Evolutionary conservation across 2,113 vertebrate genomes (phyloP).

Genomic region (Dicrurus megarhynchus): DNA sequence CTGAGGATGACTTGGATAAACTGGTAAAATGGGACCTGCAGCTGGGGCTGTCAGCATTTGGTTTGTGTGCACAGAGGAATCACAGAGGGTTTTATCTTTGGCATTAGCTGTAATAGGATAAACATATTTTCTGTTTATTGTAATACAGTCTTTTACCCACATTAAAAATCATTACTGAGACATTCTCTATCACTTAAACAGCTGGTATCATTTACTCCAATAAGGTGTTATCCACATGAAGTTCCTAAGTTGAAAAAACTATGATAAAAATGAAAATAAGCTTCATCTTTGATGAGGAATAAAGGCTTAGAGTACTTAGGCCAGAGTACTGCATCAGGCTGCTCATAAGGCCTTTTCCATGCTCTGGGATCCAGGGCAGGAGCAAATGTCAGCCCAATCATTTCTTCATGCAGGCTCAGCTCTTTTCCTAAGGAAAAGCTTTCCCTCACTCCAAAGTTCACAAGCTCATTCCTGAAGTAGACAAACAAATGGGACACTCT

Average conservation of each 20-base stretch:
- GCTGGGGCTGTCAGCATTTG: conserved; percentile 13
- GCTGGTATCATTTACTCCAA: conserved; percentile 12
- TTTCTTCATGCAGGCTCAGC: background rate
- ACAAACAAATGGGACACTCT: background rate
- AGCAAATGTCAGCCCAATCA: background rate
- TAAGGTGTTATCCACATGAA: background rate
- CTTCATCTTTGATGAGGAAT: background rate
- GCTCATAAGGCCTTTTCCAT: background rate
- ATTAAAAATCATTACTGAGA: conserved; percentile 35
- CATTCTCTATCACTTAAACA: background rate
- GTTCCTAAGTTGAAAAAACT: background rate
- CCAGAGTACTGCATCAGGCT: background rate
- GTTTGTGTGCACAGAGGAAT: background rate
- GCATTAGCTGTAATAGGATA: conserved; percentile 39
- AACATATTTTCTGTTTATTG: conserved; percentile 44
- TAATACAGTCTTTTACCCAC: conserved; percentile 17
- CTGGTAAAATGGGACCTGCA: background rate
- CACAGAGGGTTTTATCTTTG: conserved; percentile 25
- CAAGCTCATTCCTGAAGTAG: background rate
- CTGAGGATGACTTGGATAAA: conserved; percentile 14
- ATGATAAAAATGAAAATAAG: background rate
- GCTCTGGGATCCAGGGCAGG: background rate
- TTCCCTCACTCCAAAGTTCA: background rate
- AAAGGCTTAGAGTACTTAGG: background rate
- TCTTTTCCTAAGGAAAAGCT: background rate